Evolutionary conservation across 2,797 vertebrate genomes (phyloP).

Genomic region (Simalia tracyae): DNA sequence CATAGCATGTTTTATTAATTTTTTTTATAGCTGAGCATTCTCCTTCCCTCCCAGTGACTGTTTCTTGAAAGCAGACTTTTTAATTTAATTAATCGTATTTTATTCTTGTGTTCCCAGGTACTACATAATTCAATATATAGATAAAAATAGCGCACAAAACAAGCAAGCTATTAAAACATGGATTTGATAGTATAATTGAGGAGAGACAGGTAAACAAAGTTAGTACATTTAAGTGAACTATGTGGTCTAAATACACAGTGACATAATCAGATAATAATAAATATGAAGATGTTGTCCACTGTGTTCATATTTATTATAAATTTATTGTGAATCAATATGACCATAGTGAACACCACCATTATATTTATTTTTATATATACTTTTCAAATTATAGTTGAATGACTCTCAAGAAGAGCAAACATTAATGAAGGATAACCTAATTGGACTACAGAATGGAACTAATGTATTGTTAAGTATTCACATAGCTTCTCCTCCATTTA

Average conservation of each 20-base stretch:
- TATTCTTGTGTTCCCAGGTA: conserved; percentile 69
- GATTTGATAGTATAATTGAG: not conserved
- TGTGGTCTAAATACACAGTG: not conserved
- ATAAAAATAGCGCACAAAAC: conserved; percentile 31
- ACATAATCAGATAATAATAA: not conserved
- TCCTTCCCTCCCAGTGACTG: conserved; percentile 76
- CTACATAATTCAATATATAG: conserved; percentile 35
- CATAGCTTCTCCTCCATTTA: not conserved
- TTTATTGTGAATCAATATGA: not conserved
- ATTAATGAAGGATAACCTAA: not conserved
- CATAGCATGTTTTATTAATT: conserved; percentile 85
- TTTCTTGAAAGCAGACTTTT: conserved; percentile 77
- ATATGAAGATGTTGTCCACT: not conserved
- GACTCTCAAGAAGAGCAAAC: not conserved
- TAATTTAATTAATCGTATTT: conserved; percentile 79
- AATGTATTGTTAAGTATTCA: not conserved
- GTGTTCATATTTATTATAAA: not conserved
- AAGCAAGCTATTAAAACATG: conserved; percentile 48
- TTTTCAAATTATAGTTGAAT: not conserved
- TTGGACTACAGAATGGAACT: not conserved
- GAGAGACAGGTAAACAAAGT: not conserved
- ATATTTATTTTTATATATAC: not conserved
- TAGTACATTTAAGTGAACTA: not conserved
- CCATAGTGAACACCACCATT: not conserved
- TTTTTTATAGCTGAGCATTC: conserved; percentile 74